Base-by-base conservation (phyloP, 2,797 vertebrate genomes). In the Pterois miles region DNA sequence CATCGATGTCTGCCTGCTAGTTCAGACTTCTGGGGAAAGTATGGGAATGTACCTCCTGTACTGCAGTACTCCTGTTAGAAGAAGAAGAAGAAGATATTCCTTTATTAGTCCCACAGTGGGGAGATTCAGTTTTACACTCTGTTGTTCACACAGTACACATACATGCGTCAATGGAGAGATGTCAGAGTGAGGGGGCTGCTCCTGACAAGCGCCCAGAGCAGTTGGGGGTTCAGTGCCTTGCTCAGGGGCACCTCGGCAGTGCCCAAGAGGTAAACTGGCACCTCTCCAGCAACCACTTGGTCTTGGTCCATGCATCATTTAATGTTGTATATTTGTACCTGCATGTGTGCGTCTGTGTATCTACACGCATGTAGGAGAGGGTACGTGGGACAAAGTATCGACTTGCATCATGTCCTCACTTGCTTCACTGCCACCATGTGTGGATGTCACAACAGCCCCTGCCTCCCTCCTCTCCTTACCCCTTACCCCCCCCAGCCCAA, bases 391-490 rank as follows among this genome's bases (percentile, higher is more conserved):
- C 60, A 62, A n/a, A 58, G 82, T 76, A 83, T 84, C 59, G 76
- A 76, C 82, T 84, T 62, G 75, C 76, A 78, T 92, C 82, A 60
- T 85, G 83, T 85, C 78, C 78, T 87, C 85, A 84, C 92, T 92
- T 93, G 92, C 82, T 81, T 74, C 75, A 84, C 76, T 81, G 82
- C 79, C 82, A 89, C 70, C 81, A 80, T 87, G 82, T 91, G 50
- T 78, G 50, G 67, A 89, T 90, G 90, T 92, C 90, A 92, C 93
- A 91, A 89, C 89, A 86, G 52, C 81, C 68, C 53, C 57, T 14
- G 8, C 78, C 43, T 22, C 75, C 81, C 60, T 22, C 64, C 65
- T 20, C 56, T 33, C 56, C 27, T 52, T 73, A 63, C 46, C 60
- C 58, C 59, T 75, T 56, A 70, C 67, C 22, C 50, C 22, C 22